Base-by-base conservation (phyloP, 2,113 vertebrate genomes). In the Cichladusa arquata region DNA sequence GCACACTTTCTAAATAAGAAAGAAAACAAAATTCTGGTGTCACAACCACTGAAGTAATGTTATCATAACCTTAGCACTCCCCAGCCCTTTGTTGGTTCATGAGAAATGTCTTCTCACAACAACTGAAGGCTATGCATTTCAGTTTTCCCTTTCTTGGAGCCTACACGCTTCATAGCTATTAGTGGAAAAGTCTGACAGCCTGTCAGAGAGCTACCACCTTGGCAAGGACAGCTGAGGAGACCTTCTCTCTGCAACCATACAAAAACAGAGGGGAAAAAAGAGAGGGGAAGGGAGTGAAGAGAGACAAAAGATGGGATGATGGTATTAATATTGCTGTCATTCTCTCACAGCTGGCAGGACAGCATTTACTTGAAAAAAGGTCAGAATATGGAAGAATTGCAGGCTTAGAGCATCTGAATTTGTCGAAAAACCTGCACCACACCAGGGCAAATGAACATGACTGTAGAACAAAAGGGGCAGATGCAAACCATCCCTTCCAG, bases 61-160 rank as follows among this genome's bases (percentile, higher is more conserved):
- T 91, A 69, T 45, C 57, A 53, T 58, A 96, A 93, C 38, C 54
- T 57, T 48, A 88, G 85, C 56, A 51, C 31, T 50, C 28, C 11
- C 26, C 60, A 81, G 3, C 22, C 60, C 78, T 78, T 44, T 79
- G 56, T 19, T 1, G 0, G 44, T 44, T 90, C 58, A 90, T 78
- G 71, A 95, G 86, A 96, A 96, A 86, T 60, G 61, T 47, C 71
- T 93, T 85, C 66, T 86, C 38, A 66, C 90, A 88, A 67, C 23
- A 88, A 67, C 23, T 86, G 90, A 93, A 93, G 58, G 82, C 51
- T 73, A 24, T 16, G 71, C 8, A 58, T 91, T 88, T 80, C 6
- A 1, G 23, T 83, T 77, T 80, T 47, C 34, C 38, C 15, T 34
- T 72, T 82, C 81, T 48, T 74, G 65, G n/a, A 90, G 60, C 54